A percentile compares a stretch with the other conserved stretches of the same genome.
phyloP scores from a whole-genome alignment of 2,888 invertebrate genomes.

The Drosophila subsilvestris region DNA sequence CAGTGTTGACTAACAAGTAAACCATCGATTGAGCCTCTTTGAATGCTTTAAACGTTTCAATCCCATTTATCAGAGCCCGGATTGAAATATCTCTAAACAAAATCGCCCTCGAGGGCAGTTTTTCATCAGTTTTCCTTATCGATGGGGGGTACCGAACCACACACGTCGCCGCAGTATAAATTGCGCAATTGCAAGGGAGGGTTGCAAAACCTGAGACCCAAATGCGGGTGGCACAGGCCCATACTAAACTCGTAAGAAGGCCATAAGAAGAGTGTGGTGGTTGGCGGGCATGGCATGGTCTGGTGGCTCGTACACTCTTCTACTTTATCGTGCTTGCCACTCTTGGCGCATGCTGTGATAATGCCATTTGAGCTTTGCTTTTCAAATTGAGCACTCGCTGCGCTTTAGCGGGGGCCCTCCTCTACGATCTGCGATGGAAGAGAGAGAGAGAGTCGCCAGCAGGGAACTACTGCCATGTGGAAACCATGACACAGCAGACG shows the following conservation, averaged over 20 bases:
- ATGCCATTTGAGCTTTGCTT: constrained; percentile 74
- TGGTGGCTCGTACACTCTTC: background rate
- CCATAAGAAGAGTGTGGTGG: constrained; percentile 12
- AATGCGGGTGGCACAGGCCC: constrained; percentile 61
- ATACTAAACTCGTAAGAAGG: background rate
- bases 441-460: constrained; percentile 21
- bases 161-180: constrained; percentile 52
- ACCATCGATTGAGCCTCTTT: constrained; percentile 33
- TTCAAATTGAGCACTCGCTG: constrained; percentile 78
- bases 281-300: constrained; percentile 8
- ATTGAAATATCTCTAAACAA: constrained; percentile 39
- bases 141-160: constrained; percentile 55
- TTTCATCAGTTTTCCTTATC: constrained; percentile 40
- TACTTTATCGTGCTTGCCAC: background rate
- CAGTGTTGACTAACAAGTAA: constrained; percentile 1
- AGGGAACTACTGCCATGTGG: constrained; percentile 38
- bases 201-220: constrained; percentile 61
- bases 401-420: constrained; percentile 46
- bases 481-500: constrained; percentile 21
- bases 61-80: constrained; percentile 7
- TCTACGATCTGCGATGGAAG: constrained; percentile 51
- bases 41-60: constrained; percentile 31
- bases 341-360: constrained; percentile 72
- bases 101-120: constrained; percentile 17
- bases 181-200: constrained; percentile 63